Evolutionary conservation across 2,888 invertebrate species (phyloP), one percentile per base, ranked within the genome.

Genomic region (Vesta saturnalis): DNA sequence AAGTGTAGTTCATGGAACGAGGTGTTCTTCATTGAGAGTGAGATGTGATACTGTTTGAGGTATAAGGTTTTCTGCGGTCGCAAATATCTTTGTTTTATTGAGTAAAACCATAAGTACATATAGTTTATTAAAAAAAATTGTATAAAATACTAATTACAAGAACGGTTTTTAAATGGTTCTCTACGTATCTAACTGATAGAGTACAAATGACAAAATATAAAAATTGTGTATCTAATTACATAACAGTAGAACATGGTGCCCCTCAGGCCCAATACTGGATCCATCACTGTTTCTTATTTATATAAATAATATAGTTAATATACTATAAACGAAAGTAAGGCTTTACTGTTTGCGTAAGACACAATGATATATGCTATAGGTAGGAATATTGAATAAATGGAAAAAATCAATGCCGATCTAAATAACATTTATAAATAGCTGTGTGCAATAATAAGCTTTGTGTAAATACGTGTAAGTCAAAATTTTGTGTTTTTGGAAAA

Each of bases 101-200:
- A 23, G 8, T 23, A 39, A 59, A 35, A 16, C 21, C 12, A 16
- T 59, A 35, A 59, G 16, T 35, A 19, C 39, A 43, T 15, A 21
- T 4, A 15, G 10, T 8, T 30, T 59, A 19, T 19, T 59, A 15
- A 46, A 59, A 46, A 59, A 59, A n/a, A 10, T 59, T 1, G 59
- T 2, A 22, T 14, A 22, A 39, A n/a, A 16, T 39, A 18, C 30
- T 39, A 16, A 8, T 59, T 18, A 15, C 6, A 16, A 39, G 59
- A 39, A 19, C 23, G 6, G 59, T 59, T 10, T 35, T 59, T 8
- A 39, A 39, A 21, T 59, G 59, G 59, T 15, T 47, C 15, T 39
- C n/a, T 2, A 19, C 43, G 10, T 59, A 23, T 59, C 5, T 55
- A 55, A 22, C 22, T 5, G 14, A 21, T 22, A 56, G 55, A n/a